Percentiles rank a stretch among this genome's conserved stretches.
Conservation (phyloP, 2,888 invertebrate genomes). For the Malacosoma neustria region DNA sequence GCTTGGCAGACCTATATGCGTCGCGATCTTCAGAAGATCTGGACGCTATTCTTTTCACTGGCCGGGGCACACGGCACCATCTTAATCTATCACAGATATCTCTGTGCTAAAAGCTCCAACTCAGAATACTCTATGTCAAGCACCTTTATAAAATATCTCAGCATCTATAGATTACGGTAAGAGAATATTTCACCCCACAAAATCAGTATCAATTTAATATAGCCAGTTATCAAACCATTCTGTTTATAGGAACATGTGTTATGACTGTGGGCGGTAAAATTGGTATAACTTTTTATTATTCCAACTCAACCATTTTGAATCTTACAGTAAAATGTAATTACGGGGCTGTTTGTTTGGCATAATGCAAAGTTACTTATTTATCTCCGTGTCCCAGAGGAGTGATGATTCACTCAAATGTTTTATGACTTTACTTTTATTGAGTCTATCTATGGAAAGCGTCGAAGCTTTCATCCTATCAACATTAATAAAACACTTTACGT, state of each 20-base stretch:
- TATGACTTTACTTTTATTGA: constrained; percentile 8
- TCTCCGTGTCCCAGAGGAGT: constrained; percentile 4
- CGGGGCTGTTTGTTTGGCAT: constrained; percentile 16
- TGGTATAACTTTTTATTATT: constrained; percentile 26
- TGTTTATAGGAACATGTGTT: constrained; percentile 20
- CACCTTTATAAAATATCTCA: constrained; percentile 21
- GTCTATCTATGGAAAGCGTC: not conserved
- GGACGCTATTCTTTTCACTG: too few species aligned
- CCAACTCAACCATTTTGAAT: constrained; percentile 15
- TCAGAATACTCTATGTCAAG: constrained; percentile 38
- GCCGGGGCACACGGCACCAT: too few species aligned
- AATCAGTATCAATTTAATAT: constrained; percentile 19
- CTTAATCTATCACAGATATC: too few species aligned
- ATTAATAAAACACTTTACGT: not conserved
- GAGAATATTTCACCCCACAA: constrained; percentile 15
- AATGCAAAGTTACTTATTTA: constrained; percentile 12
- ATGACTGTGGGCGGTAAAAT: constrained; percentile 9
- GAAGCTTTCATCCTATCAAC: not conserved
- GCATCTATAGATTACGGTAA: too few species aligned
- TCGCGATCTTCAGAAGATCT: too few species aligned
- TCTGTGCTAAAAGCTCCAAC: too few species aligned
- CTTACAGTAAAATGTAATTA: constrained; percentile 25
- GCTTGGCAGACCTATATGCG: too few species aligned
- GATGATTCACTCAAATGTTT: constrained; percentile 5
- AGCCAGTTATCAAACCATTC: constrained; percentile 16